Percentiles rank a stretch among this genome's conserved stretches.
phyloP scores from a whole-genome alignment of 2,888 invertebrate genomes.

The Bedellia somnulentella region DNA sequence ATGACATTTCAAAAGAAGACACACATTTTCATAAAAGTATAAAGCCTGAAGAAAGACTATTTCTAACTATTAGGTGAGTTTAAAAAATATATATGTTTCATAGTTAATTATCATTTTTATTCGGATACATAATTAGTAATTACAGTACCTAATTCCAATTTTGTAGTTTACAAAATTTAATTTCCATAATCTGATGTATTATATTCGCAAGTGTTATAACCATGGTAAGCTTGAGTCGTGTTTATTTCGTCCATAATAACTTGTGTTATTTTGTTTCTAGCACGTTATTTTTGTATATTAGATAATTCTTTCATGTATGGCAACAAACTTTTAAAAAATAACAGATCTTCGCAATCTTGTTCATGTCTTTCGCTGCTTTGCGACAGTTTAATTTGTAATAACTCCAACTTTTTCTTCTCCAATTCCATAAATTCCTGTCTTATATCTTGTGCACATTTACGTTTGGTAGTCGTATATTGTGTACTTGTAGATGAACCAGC shows the following conservation, averaged over 20 bases:
- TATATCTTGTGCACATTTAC: slow-evolving; percentile 15
- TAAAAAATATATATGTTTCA: slow-evolving; percentile 7
- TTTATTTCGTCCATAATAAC: slow-evolving; percentile 13
- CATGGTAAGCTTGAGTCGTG: slow-evolving; percentile 14
- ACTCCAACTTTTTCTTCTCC: slow-evolving; percentile 16
- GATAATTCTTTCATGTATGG: slow-evolving; percentile 15
- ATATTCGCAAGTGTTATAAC: slow-evolving; percentile 15
- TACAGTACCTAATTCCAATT: background rate
- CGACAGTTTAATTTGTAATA: slow-evolving; percentile 16
- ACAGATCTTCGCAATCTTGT: slow-evolving; percentile 13
- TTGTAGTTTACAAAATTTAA: slow-evolving; percentile 8
- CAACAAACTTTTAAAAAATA: slow-evolving; percentile 16
- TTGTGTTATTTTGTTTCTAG: slow-evolving; percentile 16
- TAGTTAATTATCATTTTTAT: slow-evolving; percentile 6
- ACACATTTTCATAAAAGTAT: slow-evolving; percentile 12
- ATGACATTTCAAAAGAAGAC: slow-evolving; percentile 12
- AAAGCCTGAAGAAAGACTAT: slow-evolving; percentile 13
- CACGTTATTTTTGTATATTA: slow-evolving; percentile 15
- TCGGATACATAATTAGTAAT: slow-evolving; percentile 2
- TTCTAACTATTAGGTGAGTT: slow-evolving; percentile 10
- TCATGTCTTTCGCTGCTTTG: slow-evolving; percentile 13
- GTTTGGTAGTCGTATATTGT: slow-evolving; percentile 15
- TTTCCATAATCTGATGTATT: slow-evolving; percentile 14
- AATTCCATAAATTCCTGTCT: slow-evolving; percentile 16
- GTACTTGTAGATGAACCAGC: slow-evolving; percentile 15